Conservation (phyloP, 2,888 invertebrate species). For the Cheilosia vulpina region DNA sequence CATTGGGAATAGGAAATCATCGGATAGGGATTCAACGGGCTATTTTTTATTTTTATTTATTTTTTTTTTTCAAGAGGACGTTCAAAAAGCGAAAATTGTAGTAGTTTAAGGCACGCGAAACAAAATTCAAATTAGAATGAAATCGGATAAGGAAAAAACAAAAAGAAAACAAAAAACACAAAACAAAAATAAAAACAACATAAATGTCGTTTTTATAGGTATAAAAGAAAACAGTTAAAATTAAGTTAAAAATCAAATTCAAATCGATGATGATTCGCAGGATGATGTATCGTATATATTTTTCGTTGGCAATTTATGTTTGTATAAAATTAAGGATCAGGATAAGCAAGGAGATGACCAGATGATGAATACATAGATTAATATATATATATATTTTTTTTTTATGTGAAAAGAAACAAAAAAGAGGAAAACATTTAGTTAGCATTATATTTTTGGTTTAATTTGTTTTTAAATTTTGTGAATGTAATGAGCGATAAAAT, state of each 20-base stretch:
- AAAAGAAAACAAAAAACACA: slow-evolving; percentile 51
- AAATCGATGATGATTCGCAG: slow-evolving; percentile 64
- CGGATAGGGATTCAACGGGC: slow-evolving; percentile 98
- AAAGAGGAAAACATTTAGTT: slow-evolving; percentile 82
- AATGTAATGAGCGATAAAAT: slow-evolving; percentile 19
- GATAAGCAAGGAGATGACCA: slow-evolving; percentile 83
- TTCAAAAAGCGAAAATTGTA: slow-evolving; percentile 44
- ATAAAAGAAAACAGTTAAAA: slow-evolving; percentile 30
- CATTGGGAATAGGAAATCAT: slow-evolving; percentile 99
- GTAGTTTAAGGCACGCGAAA: slow-evolving; percentile 55
- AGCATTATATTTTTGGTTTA: slow-evolving; percentile 77
- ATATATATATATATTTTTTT: slow-evolving; percentile 69
- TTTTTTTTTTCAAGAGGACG: slow-evolving; percentile 56
- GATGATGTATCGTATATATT: slow-evolving; percentile 58
- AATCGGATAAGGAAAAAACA: slow-evolving; percentile 38
- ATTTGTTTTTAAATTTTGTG: slow-evolving; percentile 23
- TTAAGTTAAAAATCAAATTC: slow-evolving; percentile 20
- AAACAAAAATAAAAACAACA: slow-evolving; percentile 56
- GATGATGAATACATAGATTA: slow-evolving; percentile 78
- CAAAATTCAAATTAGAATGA: slow-evolving; percentile 12
- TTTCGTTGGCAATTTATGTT: slow-evolving; percentile 75
- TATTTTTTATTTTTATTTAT: slow-evolving; percentile 83
- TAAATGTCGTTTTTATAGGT: slow-evolving; percentile 47
- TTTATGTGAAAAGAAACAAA: slow-evolving; percentile 81
- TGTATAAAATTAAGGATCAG: slow-evolving; percentile 77